Evolutionary conservation across 2,113 vertebrate genomes (phyloP), one percentile per base, ranked within the genome.

Genomic region (Catharus minimus): DNA sequence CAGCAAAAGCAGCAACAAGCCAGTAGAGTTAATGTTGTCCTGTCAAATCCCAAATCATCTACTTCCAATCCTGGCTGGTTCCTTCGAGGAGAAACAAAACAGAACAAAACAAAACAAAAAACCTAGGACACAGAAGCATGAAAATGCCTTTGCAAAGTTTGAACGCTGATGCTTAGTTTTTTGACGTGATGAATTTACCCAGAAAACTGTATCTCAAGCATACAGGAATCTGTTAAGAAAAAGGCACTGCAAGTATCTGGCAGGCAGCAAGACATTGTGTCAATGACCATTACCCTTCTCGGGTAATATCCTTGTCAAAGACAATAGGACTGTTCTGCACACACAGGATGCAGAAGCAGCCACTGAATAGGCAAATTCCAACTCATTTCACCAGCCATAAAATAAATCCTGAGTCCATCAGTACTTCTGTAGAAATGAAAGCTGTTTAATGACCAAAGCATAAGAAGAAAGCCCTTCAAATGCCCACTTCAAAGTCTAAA

Each of bases 381-480:
- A 7, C 18, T 72, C 19, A 65, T 81, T 81, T 60, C 38, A 60
- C 50, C 73, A 86, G 30, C 72, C n/a, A 57, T 67, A 82, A 92
- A 86, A 78, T 72, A 86, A 89, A 94, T 81, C 13, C 32, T 41
- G n/a, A 60, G 24, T 44, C 39, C 36, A 23, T 64, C 49, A 36
- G 32, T 75, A 44, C 30, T 75, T 41, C 14, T 52, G 41, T 9
- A 81, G 61, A 90, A 89, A 52, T 65, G 22, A 78, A 90, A 82
- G 61, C 19, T 75, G 33, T 0, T 90, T 92, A 68, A 82, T 56
- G 44, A 56, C 28, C 1, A 2, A 64, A 67, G 17, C 32, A 67
- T 50, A 49, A 56, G n/a, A 86, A 27, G n/a, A 88, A 92, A 94
- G 73, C n/a, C 65, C 61, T 92, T 89, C 73, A 94, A 88, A 81